A percentile compares a stretch with the other conserved stretches of the same genome.
These are phyloP conservation scores for Mesochorus sp. DNA, from an alignment of 2,888 invertebrate genomes.

Conservation along the genomic window DNA sequence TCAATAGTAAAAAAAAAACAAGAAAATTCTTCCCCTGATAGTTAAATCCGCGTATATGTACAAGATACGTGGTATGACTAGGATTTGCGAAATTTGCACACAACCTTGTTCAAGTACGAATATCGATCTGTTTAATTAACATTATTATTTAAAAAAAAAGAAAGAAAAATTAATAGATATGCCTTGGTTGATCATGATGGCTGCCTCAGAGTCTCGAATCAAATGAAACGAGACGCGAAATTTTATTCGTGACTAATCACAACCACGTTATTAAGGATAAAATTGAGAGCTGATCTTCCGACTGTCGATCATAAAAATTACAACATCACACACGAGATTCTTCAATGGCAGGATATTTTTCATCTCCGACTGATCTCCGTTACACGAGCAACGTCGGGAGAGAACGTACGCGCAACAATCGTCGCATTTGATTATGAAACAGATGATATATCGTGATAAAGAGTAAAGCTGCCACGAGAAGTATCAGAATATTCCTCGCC, in stretches of 20 bases:
- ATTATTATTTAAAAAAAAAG: constrained; percentile 16
- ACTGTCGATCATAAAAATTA: constrained; percentile 21
- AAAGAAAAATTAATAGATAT: too few relatives aligned
- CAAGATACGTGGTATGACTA: constrained; percentile 47
- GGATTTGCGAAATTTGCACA: constrained; percentile 42
- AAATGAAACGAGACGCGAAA: neutral
- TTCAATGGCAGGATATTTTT: constrained; percentile 7
- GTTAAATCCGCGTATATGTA: constrained; percentile 40
- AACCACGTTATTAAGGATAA: neutral
- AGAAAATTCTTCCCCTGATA: constrained; percentile 7
- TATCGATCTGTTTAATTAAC: neutral
- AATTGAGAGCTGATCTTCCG: neutral
- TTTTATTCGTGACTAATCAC: neutral
- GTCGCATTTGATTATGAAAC: constrained; percentile 76
- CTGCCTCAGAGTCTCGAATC: neutral
- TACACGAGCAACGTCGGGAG: constrained; percentile 69
- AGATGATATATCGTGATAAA: constrained; percentile 76
- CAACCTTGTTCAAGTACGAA: constrained; percentile 38
- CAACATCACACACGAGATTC: constrained; percentile 33
- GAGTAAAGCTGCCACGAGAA: constrained; percentile 73
- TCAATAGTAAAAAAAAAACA: constrained; percentile 16
- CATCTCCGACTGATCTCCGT: constrained; percentile 8
- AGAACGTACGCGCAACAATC: constrained; percentile 69
- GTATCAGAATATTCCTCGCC: constrained; percentile 77
- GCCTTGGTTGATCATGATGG: neutral